phyloP scores from a whole-genome alignment of 2,113 vertebrate species.

The Hiodon alosoides region DNA sequence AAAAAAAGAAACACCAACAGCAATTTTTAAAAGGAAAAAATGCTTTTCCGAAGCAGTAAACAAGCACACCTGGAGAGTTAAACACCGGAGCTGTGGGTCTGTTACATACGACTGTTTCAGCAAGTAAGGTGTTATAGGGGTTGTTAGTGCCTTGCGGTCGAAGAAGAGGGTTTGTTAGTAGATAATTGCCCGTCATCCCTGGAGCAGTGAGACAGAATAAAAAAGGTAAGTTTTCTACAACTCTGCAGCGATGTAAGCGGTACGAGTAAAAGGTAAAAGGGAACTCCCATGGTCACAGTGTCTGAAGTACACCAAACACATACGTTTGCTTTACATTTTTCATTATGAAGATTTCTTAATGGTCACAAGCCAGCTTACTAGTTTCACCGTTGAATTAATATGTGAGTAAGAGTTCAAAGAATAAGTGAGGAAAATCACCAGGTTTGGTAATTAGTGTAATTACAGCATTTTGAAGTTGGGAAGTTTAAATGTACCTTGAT shows the following conservation, averaged over 20 bases:
- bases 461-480: background rate
- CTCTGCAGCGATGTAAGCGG: slow-evolving; percentile 46
- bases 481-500: background rate
- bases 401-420: background rate
- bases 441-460: too few species aligned
- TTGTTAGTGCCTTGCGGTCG: slow-evolving; percentile 99
- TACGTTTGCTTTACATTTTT: slow-evolving; percentile 38
- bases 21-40: slow-evolving; percentile 23
- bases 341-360: background rate
- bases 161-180: slow-evolving; percentile 99
- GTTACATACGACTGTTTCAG: slow-evolving; percentile 99
- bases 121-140: slow-evolving; percentile 99
- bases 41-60: slow-evolving; percentile 63
- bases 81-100: slow-evolving; percentile 96
- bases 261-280: slow-evolving; percentile 28
- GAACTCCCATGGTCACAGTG: background rate
- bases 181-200: slow-evolving; percentile 99
- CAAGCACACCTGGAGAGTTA: slow-evolving; percentile 99
- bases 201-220: slow-evolving; percentile 83
- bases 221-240: slow-evolving; percentile 69
- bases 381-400: background rate
- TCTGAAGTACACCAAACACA: slow-evolving; percentile 32
- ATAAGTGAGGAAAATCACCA: too few species aligned
- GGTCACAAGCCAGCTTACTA: background rate
- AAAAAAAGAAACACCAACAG: slow-evolving; percentile 16